Percentiles rank a stretch among this genome's conserved stretches.
Evolutionary conservation across 2,797 vertebrate genomes (phyloP).

Genomic region (Anabas testudineus): DNA sequence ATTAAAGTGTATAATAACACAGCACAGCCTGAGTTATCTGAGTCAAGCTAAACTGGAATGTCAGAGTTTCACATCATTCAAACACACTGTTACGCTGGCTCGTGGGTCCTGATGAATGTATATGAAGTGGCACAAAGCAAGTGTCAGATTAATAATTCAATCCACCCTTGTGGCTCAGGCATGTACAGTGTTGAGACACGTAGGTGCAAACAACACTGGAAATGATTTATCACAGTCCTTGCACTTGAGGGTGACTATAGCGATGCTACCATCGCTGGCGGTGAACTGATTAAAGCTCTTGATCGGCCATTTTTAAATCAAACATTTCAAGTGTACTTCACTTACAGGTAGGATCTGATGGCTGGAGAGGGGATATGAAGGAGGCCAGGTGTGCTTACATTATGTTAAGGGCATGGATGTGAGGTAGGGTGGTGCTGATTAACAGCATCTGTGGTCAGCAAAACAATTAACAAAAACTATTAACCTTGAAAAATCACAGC

Average conservation of each 20-base stretch:
- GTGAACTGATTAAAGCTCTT: slow-evolving; percentile 46
- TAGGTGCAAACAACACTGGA: slow-evolving; percentile 41
- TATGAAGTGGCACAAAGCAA: slow-evolving; percentile 51
- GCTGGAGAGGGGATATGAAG: slow-evolving; percentile 9
- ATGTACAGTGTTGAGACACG: slow-evolving; percentile 36
- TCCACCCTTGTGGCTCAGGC: slow-evolving; percentile 15
- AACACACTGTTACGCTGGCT: slow-evolving; percentile 37
- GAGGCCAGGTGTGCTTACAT: not conserved
- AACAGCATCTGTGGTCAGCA: slow-evolving; percentile 59
- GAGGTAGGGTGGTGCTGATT: slow-evolving; percentile 43
- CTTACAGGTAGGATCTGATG: slow-evolving; percentile 2
- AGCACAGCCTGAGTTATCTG: slow-evolving; percentile 29
- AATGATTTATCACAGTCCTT: slow-evolving; percentile 51
- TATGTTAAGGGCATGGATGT: slow-evolving; percentile 18
- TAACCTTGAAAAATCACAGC: slow-evolving; percentile 69
- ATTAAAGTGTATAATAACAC: slow-evolving; percentile 65
- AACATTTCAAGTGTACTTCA: slow-evolving; percentile 8
- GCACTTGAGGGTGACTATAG: slow-evolving; percentile 17
- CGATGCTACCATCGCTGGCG: not conserved
- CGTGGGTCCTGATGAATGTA: slow-evolving; percentile 49
- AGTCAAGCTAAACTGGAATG: slow-evolving; percentile 30
- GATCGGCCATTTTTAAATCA: slow-evolving; percentile 44
- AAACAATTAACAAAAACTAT: slow-evolving; percentile 72
- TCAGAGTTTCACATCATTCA: slow-evolving; percentile 51
- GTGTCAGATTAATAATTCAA: slow-evolving; percentile 63